A percentile compares a stretch with the other conserved stretches of the same genome.
Evolutionary conservation across 2,113 vertebrate species (phyloP).

Genomic region (Cryptomyrus ogoouensis): DNA sequence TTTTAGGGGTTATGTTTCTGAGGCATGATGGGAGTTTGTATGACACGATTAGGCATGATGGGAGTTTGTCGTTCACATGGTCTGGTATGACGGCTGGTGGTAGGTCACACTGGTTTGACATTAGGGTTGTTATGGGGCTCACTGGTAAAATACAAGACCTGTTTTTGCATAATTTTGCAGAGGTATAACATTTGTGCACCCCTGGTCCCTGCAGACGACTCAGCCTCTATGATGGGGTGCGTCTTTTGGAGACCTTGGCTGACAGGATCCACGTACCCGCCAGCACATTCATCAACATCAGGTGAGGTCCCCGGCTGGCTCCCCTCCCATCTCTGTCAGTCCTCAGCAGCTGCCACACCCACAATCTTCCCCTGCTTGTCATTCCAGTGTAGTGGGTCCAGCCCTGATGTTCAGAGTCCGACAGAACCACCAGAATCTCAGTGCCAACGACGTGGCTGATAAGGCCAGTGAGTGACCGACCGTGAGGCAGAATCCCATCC

Average conservation of each 20-base stretch:
- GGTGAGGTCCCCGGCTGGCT: slow-evolving; percentile 50
- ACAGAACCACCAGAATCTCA: slow-evolving; percentile 81
- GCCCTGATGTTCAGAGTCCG: slow-evolving; percentile 76
- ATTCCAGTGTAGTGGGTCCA: slow-evolving; percentile 73
- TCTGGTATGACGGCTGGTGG: slow-evolving; percentile 37
- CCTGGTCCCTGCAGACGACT: slow-evolving; percentile 63
- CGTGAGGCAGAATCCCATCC: neutral
- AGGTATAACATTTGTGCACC: neutral
- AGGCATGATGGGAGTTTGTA: neutral
- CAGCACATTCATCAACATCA: slow-evolving; percentile 78
- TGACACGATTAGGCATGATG: neutral
- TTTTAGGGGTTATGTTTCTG: neutral
- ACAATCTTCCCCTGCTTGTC: neutral
- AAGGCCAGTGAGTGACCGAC: slow-evolving; percentile 66
- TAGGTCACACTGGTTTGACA: neutral
- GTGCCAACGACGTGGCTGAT: slow-evolving; percentile 62
- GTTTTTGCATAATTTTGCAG: neutral
- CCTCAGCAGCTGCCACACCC: neutral
- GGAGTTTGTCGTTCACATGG: slow-evolving; percentile 59
- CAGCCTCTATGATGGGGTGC: slow-evolving; percentile 69
- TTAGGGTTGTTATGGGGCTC: neutral
- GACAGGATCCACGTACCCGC: slow-evolving; percentile 71
- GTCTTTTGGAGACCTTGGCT: slow-evolving; percentile 72
- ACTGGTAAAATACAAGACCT: neutral
- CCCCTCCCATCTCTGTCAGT: neutral